Evolutionary conservation across 1,140 invertebrate species (phyloP).

Genomic region (Triops cancriformis): DNA sequence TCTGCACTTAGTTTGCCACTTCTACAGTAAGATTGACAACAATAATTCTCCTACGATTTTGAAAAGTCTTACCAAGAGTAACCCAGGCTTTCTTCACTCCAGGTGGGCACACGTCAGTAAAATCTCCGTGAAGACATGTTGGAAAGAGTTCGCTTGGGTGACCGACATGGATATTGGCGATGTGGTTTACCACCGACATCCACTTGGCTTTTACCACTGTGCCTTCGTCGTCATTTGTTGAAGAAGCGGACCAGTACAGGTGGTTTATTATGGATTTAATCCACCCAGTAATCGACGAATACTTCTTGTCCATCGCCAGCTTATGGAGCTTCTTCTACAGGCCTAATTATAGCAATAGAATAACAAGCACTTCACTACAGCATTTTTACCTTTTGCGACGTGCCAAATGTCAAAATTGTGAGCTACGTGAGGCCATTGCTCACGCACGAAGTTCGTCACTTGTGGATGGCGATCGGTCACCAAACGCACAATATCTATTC

Average conservation of each 20-base stretch:
- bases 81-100: background rate
- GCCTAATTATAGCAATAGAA: no score
- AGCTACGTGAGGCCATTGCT: background rate
- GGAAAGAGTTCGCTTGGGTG: background rate
- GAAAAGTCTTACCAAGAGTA: background rate
- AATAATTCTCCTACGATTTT: background rate
- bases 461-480: conserved; percentile 20
- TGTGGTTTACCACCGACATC: background rate
- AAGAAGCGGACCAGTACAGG: background rate
- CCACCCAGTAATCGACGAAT: background rate
- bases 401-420: conserved; percentile 23
- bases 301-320: background rate
- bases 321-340: background rate
- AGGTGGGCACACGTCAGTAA: background rate
- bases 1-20: background rate
- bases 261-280: background rate
- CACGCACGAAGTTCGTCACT: background rate
- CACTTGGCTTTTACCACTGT: background rate
- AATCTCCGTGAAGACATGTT: background rate
- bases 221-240: background rate
- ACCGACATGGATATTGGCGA: background rate
- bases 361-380: no score
- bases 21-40: background rate
- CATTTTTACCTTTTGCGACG: conserved; percentile 14
- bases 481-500: background rate